These are phyloP conservation scores for Scrobipalpa atriplicella DNA, from an alignment of 2,888 invertebrate genomes.

Conservation along the genomic window DNA sequence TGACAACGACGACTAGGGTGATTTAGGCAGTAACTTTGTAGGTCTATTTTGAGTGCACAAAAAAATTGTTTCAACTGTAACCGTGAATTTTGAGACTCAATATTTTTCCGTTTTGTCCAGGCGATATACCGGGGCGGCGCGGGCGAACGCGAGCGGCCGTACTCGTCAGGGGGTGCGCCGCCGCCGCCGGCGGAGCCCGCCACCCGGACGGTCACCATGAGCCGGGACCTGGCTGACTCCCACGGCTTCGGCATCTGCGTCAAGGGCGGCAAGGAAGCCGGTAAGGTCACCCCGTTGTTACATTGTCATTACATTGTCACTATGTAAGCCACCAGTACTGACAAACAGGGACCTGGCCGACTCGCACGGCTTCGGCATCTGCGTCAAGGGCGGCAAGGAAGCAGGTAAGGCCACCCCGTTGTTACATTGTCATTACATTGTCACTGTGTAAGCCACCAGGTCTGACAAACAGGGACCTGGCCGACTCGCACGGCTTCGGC, in stretches of 20 bases:
- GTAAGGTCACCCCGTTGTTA: conserved; percentile 67
- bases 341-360: conserved; percentile 90
- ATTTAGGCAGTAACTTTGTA: too few relatives aligned
- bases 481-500: background rate
- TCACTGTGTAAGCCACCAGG: background rate
- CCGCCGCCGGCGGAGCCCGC: conserved; percentile 88
- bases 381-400: conserved; percentile 95
- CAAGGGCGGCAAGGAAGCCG: conserved; percentile 95
- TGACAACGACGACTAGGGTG: too few relatives aligned
- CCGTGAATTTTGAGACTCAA: background rate
- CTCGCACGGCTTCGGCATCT: conserved; percentile 94
- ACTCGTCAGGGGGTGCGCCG: conserved; percentile 81
- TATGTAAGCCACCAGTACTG: background rate
- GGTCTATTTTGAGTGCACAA: background rate
- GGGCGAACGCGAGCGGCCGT: conserved; percentile 79
- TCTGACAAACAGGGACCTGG: background rate
- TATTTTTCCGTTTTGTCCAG: conserved; percentile 38
- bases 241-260: conserved; percentile 96
- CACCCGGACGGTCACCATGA: conserved; percentile 93
- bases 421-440: background rate
- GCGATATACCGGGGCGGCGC: conserved; percentile 82
- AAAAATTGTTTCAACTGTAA: background rate
- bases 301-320: conserved; percentile 54
- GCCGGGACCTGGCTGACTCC: conserved; percentile 89
- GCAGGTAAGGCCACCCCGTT: conserved; percentile 83